Conservation (phyloP, 1,140 invertebrate species). For the Drosophila pseudoananassae region DNA sequence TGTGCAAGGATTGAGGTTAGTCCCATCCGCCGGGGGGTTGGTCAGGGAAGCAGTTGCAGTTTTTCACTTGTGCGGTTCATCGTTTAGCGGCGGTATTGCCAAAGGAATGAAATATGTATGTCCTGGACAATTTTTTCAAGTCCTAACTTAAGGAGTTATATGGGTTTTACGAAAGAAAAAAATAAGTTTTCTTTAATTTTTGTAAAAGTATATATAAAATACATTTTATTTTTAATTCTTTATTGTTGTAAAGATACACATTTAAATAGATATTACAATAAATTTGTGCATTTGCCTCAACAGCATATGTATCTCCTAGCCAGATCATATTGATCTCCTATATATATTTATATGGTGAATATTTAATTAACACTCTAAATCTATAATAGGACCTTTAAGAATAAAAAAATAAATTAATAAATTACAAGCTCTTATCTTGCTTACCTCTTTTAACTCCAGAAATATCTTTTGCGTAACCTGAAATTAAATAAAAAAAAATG, state of each 20-base stretch:
- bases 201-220: not conserved
- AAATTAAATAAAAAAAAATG: conserved; percentile 42
- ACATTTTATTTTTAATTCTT: not conserved
- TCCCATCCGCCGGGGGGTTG: conserved; percentile 14
- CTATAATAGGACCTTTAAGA: too few species aligned
- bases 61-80: conserved; percentile 4
- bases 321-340: too few species aligned
- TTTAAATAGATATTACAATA: not conserved
- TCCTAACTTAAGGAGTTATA: not conserved
- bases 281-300: too few species aligned
- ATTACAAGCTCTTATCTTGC: not conserved
- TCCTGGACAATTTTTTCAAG: not conserved
- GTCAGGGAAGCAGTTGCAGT: not conserved
- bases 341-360: too few species aligned
- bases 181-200: too few species aligned
- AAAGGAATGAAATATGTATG: conserved; percentile 1
- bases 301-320: too few species aligned
- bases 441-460: conserved; percentile 84
- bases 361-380: too few species aligned
- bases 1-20: conserved; percentile 40
- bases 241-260: not conserved
- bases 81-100: not conserved
- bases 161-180: too few species aligned
- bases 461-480: conserved; percentile 84
- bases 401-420: too few species aligned